Conservation (phyloP, 2,113 vertebrate species). For the Nycticebus coucang region DNA sequence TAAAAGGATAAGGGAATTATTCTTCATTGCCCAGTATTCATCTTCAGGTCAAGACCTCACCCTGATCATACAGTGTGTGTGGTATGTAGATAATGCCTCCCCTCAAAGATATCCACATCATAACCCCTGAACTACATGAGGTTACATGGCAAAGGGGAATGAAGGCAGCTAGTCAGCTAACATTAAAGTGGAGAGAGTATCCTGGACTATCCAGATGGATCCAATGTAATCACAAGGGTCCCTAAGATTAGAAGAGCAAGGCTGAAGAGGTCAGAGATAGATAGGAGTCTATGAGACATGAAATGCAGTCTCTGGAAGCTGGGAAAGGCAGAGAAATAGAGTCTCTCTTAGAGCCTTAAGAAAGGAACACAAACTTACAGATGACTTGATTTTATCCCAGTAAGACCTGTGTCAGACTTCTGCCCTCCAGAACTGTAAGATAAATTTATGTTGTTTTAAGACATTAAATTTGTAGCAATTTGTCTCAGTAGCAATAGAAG, state of each 20-base stretch:
- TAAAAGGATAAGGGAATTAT: not conserved
- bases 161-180: not conserved
- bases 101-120: not conserved
- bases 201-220: not conserved
- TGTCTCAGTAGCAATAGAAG: not conserved
- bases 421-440: not conserved
- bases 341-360: not conserved
- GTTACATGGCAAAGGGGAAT: not conserved
- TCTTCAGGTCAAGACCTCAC: conserved; percentile 21
- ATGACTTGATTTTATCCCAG: not conserved
- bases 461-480: not conserved
- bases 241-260: not conserved
- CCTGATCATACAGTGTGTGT: not conserved
- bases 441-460: not conserved
- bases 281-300: not conserved
- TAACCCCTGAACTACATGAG: not conserved
- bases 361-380: not conserved
- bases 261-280: not conserved
- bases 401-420: not conserved
- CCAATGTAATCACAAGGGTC: not conserved
- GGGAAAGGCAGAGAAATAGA: not conserved
- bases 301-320: not conserved
- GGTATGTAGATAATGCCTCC: not conserved
- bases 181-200: not conserved
- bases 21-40: not conserved